Evolutionary conservation across 2,888 invertebrate species (phyloP).

Genomic region (Drosophila austrosaltans): DNA sequence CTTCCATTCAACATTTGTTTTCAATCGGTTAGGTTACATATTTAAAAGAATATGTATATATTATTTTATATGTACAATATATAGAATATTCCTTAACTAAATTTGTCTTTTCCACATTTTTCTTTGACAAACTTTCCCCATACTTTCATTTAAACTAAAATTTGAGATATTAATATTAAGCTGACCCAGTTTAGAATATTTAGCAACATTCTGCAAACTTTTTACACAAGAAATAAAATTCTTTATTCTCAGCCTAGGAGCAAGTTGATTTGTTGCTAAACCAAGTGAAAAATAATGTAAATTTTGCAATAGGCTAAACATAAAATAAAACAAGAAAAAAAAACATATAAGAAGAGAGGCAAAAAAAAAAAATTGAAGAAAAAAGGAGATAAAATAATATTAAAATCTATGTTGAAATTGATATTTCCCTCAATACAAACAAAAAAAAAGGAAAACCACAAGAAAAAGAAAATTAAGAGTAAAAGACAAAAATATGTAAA

Average conservation of each 20-base stretch:
- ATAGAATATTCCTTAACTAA: no score
- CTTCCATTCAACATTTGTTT: no score
- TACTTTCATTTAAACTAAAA: no score
- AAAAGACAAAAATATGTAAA: constrained; percentile 31
- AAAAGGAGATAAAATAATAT: constrained; percentile 13
- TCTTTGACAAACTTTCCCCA: no score
- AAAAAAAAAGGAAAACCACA: neutral
- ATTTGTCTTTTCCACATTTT: no score
- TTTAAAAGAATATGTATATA: no score
- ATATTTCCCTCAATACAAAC: neutral
- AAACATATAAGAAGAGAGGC: constrained; percentile 3
- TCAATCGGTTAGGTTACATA: no score
- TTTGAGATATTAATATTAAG: constrained; percentile 9
- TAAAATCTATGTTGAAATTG: constrained; percentile 10
- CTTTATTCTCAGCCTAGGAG: constrained; percentile 6
- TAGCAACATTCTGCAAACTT: neutral
- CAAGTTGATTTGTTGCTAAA: constrained; percentile 21
- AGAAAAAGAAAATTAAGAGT: constrained; percentile 28
- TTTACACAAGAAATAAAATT: neutral
- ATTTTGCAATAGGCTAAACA: neutral
- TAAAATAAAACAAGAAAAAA: neutral
- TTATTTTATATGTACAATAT: no score
- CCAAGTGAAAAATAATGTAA: neutral
- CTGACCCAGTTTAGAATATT: constrained; percentile 22
- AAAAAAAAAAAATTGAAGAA: neutral